phyloP scores from a whole-genome alignment of 2,797 vertebrate species.

The Onychomys torridus region DNA sequence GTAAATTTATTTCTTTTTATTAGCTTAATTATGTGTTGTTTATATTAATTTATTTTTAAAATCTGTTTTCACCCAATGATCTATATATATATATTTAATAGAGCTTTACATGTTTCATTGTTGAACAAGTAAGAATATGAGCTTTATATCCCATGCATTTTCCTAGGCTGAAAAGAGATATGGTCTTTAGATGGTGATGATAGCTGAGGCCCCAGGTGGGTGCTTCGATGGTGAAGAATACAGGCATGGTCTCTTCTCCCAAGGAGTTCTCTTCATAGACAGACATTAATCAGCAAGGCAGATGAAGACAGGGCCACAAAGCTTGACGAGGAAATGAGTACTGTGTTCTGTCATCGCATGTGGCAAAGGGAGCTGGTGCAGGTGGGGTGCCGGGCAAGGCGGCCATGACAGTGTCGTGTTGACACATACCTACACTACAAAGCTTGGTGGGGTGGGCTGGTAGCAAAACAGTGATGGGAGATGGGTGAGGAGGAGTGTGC shows the following conservation, averaged over 20 bases:
- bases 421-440: background rate
- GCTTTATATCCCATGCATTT: background rate
- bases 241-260: background rate
- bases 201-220: background rate
- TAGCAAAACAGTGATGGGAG: background rate
- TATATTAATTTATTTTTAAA: constrained; percentile 42
- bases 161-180: background rate
- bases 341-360: background rate
- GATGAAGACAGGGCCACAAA: background rate
- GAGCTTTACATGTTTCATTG: background rate
- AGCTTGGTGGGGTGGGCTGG: background rate
- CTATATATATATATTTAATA: constrained; percentile 45
- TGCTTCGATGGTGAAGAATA: background rate
- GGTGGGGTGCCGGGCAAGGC: background rate
- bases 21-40: constrained; percentile 19
- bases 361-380: background rate
- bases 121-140: constrained; percentile 34
- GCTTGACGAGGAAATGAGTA: background rate
- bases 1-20: background rate
- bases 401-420: background rate
- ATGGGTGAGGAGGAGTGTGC: background rate
- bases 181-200: background rate
- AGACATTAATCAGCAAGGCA: background rate
- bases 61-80: background rate
- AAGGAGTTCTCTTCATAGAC: background rate